phyloP scores from a whole-genome alignment of 1,140 invertebrate species.

The Dendroctonus valens region DNA sequence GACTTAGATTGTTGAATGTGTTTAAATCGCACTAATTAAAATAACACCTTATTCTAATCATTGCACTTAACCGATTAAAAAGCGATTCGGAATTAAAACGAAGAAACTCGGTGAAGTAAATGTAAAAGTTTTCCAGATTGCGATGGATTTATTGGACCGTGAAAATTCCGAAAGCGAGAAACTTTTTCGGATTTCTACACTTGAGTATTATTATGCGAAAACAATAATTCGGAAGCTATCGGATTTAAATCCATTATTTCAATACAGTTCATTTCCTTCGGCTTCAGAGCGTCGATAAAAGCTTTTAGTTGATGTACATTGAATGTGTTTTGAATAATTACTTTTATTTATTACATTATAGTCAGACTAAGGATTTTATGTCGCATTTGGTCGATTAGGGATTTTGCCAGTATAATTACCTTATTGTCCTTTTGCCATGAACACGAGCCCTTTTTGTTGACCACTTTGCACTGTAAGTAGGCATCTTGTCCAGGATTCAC shows the following conservation, averaged over 20 bases:
- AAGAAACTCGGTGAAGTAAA: no score
- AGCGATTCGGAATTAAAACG: no score
- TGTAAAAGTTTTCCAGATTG: no score
- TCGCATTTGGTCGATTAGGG: background rate
- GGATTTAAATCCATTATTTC: background rate
- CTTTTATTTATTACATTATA: background rate
- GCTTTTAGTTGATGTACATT: background rate
- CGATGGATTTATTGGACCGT: no score
- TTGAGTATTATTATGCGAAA: no score
- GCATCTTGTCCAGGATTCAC: conserved; percentile 85
- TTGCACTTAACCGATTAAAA: no score
- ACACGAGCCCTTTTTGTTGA: conserved; percentile 82
- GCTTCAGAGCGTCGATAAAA: background rate
- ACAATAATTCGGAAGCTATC: no score
- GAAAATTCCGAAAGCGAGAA: background rate
- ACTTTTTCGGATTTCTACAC: background rate
- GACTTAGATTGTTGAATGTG: no score
- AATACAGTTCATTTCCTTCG: background rate
- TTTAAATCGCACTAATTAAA: no score
- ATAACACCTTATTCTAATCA: no score
- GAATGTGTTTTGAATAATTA: background rate
- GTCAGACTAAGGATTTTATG: background rate
- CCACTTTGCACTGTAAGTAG: conserved; percentile 77
- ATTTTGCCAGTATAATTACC: conserved; percentile 60
- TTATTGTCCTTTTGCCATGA: conserved; percentile 93